Evolutionary conservation across 2,797 vertebrate species (phyloP).

Genomic region (Oceanodroma leucorhoa): DNA sequence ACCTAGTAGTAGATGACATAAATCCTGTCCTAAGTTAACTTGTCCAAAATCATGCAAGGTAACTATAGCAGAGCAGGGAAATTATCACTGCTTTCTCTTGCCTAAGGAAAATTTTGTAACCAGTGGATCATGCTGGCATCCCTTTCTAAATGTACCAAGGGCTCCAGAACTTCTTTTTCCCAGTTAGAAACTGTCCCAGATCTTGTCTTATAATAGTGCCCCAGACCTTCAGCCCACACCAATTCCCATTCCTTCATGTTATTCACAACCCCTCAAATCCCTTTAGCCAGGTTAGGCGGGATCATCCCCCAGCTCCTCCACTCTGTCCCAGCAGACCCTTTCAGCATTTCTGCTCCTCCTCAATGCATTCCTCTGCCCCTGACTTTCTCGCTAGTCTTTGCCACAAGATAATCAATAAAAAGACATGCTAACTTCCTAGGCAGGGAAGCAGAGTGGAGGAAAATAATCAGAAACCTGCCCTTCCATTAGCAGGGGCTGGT

Average conservation of each 20-base stretch:
- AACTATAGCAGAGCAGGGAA: background rate
- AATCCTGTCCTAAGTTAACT: background rate
- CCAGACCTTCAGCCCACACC: background rate
- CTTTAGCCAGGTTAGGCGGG: background rate
- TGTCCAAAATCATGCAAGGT: background rate
- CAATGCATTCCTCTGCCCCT: background rate
- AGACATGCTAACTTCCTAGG: fast-evolving
- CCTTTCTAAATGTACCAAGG: background rate
- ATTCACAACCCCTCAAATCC: background rate
- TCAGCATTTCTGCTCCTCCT: background rate
- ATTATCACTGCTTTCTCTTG: background rate
- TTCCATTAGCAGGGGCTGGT: background rate
- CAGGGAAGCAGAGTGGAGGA: background rate
- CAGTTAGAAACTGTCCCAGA: background rate
- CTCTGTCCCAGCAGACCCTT: background rate
- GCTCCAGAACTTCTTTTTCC: background rate
- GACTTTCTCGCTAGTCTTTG: background rate
- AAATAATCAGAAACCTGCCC: background rate
- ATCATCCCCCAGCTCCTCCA: background rate
- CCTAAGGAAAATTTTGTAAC: background rate
- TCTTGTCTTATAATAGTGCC: background rate
- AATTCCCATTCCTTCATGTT: background rate
- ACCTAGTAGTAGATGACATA: background rate
- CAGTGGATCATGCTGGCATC: background rate
- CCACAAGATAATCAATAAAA: background rate